phyloP scores from a whole-genome alignment of 2,888 invertebrate genomes.

The Ophion slaviceki region DNA sequence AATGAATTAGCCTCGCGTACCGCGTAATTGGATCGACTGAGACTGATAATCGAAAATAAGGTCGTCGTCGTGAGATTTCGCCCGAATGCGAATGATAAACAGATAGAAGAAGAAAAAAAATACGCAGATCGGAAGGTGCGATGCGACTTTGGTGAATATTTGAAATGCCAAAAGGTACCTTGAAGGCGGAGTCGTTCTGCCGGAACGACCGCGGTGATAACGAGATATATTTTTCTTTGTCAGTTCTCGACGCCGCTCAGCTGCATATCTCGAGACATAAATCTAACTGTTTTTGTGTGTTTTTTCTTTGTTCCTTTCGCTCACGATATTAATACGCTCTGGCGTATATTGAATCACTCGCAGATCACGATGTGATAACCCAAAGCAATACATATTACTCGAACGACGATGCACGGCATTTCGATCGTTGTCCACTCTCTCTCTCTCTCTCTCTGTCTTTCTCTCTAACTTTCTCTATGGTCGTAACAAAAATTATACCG shows the following conservation, averaged over 20 bases:
- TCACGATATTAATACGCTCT: not conserved
- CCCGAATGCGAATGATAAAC: not conserved
- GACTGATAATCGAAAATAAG: slow-evolving; percentile 34
- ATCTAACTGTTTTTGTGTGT: slow-evolving; percentile 33
- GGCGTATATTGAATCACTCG: slow-evolving; percentile 48
- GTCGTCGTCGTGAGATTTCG: slow-evolving; percentile 13
- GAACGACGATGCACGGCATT: slow-evolving; percentile 34
- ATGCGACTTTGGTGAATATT: slow-evolving; percentile 27
- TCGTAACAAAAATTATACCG: not conserved
- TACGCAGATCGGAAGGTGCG: not conserved
- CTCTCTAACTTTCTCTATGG: not conserved
- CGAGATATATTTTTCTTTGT: slow-evolving; percentile 14
- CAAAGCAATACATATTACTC: slow-evolving; percentile 74
- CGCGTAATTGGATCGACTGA: slow-evolving; percentile 43
- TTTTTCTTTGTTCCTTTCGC: not conserved
- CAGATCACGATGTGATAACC: slow-evolving; percentile 72
- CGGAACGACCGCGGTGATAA: slow-evolving; percentile 35
- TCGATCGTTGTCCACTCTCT: slow-evolving; percentile 18
- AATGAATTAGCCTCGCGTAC: slow-evolving; percentile 22
- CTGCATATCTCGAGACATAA: slow-evolving; percentile 31
- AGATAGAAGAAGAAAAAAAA: slow-evolving; percentile 5
- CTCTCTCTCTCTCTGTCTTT: not conserved
- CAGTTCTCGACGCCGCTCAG: slow-evolving; percentile 5
- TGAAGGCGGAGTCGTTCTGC: slow-evolving; percentile 14
- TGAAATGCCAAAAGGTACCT: slow-evolving; percentile 29